Percentiles rank a stretch among this genome's conserved stretches.
Evolutionary conservation across 92 coral and sea anemone species (phyloP).

Genomic region (Parazoanthus darwini): DNA sequence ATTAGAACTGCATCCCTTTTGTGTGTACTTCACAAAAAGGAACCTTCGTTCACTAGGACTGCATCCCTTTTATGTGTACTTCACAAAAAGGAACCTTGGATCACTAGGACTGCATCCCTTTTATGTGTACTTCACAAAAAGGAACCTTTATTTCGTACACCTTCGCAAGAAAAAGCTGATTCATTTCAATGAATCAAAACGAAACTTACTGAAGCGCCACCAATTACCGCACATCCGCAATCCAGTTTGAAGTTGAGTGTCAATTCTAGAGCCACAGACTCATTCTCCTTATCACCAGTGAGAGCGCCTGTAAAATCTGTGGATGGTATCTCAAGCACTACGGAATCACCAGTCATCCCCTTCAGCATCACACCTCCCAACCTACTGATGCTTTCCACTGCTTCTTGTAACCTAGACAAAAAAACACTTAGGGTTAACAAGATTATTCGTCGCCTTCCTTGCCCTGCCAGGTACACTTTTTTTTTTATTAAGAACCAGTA

Average conservation of each 20-base stretch:
- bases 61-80: no score
- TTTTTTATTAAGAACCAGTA: no score
- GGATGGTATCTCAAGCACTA: conserved; percentile 65
- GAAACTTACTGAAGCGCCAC: conserved; percentile 66
- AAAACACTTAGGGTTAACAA: not conserved
- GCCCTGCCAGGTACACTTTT: no score
- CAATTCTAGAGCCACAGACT: conserved; percentile 49
- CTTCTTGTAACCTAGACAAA: conserved; percentile 55
- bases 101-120: not conserved
- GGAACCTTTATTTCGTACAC: not conserved
- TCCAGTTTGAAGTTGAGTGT: conserved; percentile 62
- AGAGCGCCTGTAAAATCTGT: not conserved
- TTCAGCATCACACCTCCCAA: conserved; percentile 62
- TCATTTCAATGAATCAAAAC: not conserved
- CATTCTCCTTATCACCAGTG: conserved; percentile 12
- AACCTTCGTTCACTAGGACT: no score
- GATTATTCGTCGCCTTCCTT: not conserved
- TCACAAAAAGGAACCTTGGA: no score
- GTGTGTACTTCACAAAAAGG: no score
- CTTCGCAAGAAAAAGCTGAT: not conserved
- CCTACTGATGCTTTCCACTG: conserved; percentile 41
- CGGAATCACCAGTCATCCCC: conserved; percentile 65
- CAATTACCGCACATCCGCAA: conserved; percentile 46
- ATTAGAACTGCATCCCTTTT: no score
- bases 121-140: not conserved